Base-by-base conservation (phyloP, 23 tunicate genomes). In the Oikopleura albicans region DNA sequence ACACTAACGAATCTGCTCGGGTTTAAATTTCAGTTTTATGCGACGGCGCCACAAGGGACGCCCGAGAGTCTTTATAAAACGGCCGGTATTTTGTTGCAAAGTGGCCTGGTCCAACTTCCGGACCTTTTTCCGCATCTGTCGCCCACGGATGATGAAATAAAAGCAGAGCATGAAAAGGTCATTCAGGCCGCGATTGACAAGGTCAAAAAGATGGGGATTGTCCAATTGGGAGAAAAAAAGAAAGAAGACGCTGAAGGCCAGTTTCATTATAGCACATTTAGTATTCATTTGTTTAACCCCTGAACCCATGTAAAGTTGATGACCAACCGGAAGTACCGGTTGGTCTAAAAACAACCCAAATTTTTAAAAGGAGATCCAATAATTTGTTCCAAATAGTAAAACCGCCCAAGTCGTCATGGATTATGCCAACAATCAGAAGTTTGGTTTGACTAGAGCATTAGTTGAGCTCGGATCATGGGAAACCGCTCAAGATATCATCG, bases 1-100 rank as follows among this genome's bases (percentile, higher is more conserved):
- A 94, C 99, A 28, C 86, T 94, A 0, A 91, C 97, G 75, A 90
- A 94, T 63, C 66, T 94, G 35, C 88, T 94, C 4, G 99, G 99
- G 31, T 94, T 94, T 83, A 94, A 94, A 84, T 94, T 94, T 84
- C 87, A 86, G 16, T 86, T 86, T 85, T 39, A 86, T 4, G 88
- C 88, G 87, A 38, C 41, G 22, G 76, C 40, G 39, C 88, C 87
- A 22, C 56, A 39, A n/a, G 75, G 75, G 41, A 94, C 99, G 0
- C 99, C 99, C 16, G 57, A 75, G 4, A 91, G 97, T 1, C 76
- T 94, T 83, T 94, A 94, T 87, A 86, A 40, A 1, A 88, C 89
- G 4, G 91, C 99, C 39, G 99, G 91, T 39, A 86, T 94, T 36
- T 86, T 94, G 33, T 71, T 94, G 22, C 91, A 94, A 39, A 86